phyloP scores from a whole-genome alignment of 2,113 vertebrate species.

The Noturus placidus region DNA sequence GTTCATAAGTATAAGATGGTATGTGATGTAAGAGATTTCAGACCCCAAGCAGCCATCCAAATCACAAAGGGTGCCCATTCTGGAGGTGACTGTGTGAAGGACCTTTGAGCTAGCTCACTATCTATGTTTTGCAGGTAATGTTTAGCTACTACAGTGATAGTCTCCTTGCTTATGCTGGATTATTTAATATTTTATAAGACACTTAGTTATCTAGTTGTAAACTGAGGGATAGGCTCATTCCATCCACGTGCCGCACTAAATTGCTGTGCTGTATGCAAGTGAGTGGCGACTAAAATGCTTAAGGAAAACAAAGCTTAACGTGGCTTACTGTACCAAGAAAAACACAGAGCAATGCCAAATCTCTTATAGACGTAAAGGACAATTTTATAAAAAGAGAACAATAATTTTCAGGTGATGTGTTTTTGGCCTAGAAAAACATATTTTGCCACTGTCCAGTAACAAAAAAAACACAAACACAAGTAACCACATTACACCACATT shows the following conservation, averaged over 20 bases:
- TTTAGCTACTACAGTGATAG: neutral
- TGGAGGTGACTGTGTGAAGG: neutral
- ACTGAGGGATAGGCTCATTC: neutral
- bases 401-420: neutral
- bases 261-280: neutral
- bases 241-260: neutral
- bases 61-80: neutral
- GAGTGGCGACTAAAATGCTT: neutral
- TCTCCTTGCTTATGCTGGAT: neutral
- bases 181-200: neutral
- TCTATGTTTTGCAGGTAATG: neutral
- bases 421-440: neutral
- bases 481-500: neutral
- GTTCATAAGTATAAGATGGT: too few relatives aligned
- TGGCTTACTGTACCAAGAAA: neutral
- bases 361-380: neutral
- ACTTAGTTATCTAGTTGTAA: neutral
- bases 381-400: neutral
- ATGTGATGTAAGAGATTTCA: too few relatives aligned
- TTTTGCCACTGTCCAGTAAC: neutral
- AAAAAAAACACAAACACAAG: neutral
- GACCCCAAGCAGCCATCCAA: neutral
- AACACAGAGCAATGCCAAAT: neutral
- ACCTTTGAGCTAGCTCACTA: conserved; percentile 13
- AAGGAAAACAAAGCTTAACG: neutral